These are phyloP conservation scores for Peromyscus maniculatus DNA, from an alignment of 2,113 vertebrate species.

Conservation along the genomic window DNA sequence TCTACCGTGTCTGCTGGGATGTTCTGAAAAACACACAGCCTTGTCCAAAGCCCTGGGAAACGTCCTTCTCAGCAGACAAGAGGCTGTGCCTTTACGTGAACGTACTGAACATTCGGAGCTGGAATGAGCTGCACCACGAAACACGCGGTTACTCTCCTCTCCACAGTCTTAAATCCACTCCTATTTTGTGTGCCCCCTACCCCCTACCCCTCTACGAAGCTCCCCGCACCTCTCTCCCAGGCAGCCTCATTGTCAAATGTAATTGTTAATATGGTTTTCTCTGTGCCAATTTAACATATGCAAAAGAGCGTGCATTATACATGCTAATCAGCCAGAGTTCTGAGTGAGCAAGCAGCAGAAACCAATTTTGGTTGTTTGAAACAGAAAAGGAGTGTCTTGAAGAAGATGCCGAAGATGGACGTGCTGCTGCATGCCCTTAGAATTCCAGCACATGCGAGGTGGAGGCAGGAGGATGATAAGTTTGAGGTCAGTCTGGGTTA, in stretches of 20 bases:
- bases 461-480: not conserved
- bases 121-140: no score
- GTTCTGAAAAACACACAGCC: not conserved
- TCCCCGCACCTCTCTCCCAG: not conserved
- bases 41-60: not conserved
- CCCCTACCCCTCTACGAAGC: not conserved
- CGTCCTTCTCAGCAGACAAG: not conserved
- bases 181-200: not conserved
- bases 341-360: slow-evolving; percentile 37
- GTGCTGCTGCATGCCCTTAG: not conserved
- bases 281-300: not conserved
- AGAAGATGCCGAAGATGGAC: not conserved
- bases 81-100: not conserved
- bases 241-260: not conserved
- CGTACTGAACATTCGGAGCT: not conserved
- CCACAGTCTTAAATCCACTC: rapidly evolving
- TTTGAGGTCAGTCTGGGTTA: not conserved
- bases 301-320: not conserved
- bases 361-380: slow-evolving; percentile 36
- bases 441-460: not conserved
- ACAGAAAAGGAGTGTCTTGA: slow-evolving; percentile 15
- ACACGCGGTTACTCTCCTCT: not conserved
- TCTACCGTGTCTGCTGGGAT: slow-evolving; percentile 9
- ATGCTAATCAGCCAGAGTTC: not conserved
- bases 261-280: slow-evolving; percentile 54